Evolutionary conservation across 2,113 vertebrate species (phyloP).

Genomic region (Lucifuga dentata): DNA sequence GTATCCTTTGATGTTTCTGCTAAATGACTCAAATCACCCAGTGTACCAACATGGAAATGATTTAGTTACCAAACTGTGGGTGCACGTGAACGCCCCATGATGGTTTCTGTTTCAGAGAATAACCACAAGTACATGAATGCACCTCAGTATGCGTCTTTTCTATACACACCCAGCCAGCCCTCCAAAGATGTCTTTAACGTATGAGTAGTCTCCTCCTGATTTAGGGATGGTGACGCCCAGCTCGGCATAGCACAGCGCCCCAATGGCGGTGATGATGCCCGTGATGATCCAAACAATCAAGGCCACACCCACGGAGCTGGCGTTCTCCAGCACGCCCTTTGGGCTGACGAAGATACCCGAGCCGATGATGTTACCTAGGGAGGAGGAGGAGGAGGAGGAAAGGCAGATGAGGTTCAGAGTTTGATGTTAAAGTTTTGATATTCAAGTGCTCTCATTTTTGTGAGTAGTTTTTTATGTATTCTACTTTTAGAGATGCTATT

Average conservation of each 20-base stretch:
- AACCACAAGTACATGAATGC: no score
- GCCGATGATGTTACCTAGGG: slow-evolving; percentile 92
- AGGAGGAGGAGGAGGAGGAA: no score
- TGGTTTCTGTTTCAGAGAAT: no score
- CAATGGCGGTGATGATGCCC: slow-evolving; percentile 90
- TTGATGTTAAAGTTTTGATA: background rate
- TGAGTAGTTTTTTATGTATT: no score
- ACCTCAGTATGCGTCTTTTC: background rate
- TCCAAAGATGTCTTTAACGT: slow-evolving; percentile 95
- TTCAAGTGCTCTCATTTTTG: no score
- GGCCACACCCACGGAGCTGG: slow-evolving; percentile 90
- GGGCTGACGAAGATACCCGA: slow-evolving; percentile 95
- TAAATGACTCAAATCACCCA: background rate
- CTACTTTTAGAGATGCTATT: no score
- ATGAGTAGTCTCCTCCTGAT: slow-evolving; percentile 93
- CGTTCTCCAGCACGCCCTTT: slow-evolving; percentile 92
- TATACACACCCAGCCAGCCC: slow-evolving; percentile 90
- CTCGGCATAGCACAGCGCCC: slow-evolving; percentile 93
- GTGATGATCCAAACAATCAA: slow-evolving; percentile 93
- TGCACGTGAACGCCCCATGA: no score
- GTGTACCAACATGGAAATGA: no score
- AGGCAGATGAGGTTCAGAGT: no score
- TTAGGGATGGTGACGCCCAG: slow-evolving; percentile 95
- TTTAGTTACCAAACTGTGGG: no score
- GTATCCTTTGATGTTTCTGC: background rate